Base-by-base conservation (phyloP, 2,888 invertebrate genomes). In the Notodonta dromedarius region DNA sequence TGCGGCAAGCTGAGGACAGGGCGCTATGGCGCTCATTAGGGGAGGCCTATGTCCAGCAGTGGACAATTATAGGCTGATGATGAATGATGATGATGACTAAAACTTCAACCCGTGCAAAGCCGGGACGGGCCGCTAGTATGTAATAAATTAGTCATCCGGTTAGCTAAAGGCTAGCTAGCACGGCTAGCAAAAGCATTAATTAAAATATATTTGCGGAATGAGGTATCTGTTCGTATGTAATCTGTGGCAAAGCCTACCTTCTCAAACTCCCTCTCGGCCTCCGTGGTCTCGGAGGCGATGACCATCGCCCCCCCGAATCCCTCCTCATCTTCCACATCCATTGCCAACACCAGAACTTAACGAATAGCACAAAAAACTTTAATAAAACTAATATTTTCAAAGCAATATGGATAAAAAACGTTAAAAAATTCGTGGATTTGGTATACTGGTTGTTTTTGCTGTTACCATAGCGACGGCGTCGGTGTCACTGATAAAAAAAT, bases 181-280 rank as follows among this genome's bases (percentile, higher is more conserved):
- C 24, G 24, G 24, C 24, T 24, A 24, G 24, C 24, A 24, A 24
- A 24, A 24, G 24, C 24, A 24, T 24, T 24, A 24, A 24, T 24
- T 24, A 24, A 24, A 24, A 24, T 24, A 2, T 24, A 1, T 24
- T 24, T 24, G 24, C 24, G 24, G 24, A 24, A 24, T 24, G 24
- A 24, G 24, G 24, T 24, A 24, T 24, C 24, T 24, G 24, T 24
- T 24, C 24, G 24, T 24, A 24, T 24, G 24, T 24, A 24, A 24
- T 24, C 24, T 24, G 24, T 2, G 24, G 24, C 24, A 58, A 35
- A 35, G 55, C 65, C 61, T 80, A 93, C 93, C 76, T 79, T 87
- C 70, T 83, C 88, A 77, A 84, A 93, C 62, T 92, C 92, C 65
- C 81, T 90, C 58, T 93, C 93, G 0, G 91, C 91, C 63, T 92